Conservation (phyloP, 2,113 vertebrate genomes). For the Promerops cafer region DNA sequence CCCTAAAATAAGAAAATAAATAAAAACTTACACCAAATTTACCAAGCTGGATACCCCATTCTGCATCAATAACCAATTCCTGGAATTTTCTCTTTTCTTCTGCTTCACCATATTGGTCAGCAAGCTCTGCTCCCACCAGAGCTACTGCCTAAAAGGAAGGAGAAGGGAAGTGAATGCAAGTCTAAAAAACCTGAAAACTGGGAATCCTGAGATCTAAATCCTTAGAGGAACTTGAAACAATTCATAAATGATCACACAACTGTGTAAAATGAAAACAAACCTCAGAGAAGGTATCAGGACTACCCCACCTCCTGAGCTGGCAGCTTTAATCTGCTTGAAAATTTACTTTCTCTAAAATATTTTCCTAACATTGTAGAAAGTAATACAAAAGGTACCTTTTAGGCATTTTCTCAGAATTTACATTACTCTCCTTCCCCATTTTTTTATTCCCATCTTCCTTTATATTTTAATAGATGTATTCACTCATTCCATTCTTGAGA, state of each 20-base stretch:
- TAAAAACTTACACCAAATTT: constrained; percentile 80
- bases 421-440: neutral
- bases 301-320: neutral
- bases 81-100: constrained; percentile 79
- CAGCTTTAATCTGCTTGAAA: neutral
- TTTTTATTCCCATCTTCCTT: neutral
- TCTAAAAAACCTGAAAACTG: neutral
- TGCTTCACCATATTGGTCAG: constrained; percentile 71
- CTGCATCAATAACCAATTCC: constrained; percentile 83
- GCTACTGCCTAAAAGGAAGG: constrained; percentile 79
- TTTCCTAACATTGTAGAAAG: neutral
- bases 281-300: neutral
- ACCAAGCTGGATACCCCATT: constrained; percentile 87
- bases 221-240: neutral
- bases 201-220: neutral
- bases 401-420: neutral
- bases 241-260: neutral
- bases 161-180: neutral
- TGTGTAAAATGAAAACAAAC: neutral
- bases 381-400: neutral
- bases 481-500: neutral
- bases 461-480: neutral
- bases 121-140: constrained; percentile 82
- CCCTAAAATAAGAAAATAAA: neutral
- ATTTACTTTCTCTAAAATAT: neutral